These are phyloP conservation scores for Caenorhabditis sp. DNA, from an alignment of 2,888 invertebrate genomes.

Conservation along the genomic window DNA sequence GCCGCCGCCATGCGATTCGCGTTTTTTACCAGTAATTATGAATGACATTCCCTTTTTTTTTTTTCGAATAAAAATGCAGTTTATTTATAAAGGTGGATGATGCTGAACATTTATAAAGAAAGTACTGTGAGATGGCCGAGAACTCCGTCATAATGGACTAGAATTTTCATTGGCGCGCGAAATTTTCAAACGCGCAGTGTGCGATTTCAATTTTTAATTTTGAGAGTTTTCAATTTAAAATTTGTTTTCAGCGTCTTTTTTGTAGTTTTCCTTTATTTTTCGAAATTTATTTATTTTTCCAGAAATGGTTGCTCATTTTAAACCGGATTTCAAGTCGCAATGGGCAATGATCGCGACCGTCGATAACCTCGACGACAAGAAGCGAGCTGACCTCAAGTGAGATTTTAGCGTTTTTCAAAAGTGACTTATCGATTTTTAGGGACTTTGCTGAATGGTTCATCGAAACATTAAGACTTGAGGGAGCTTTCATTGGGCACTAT, in stretches of 20 bases:
- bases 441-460: slow-evolving; percentile 63
- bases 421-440: slow-evolving; percentile 21
- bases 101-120: too few species aligned
- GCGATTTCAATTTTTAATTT: background rate
- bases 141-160: background rate
- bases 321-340: slow-evolving; percentile 57
- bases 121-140: slow-evolving; percentile 11
- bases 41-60: slow-evolving; percentile 1
- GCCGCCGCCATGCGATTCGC: slow-evolving; percentile 58
- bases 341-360: slow-evolving; percentile 58
- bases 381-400: slow-evolving; percentile 38
- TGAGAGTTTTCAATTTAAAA: background rate
- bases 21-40: slow-evolving; percentile 61
- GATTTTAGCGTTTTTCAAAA: background rate
- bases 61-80: background rate
- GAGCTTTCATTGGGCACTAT: slow-evolving; percentile 51
- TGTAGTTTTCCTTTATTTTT: too few species aligned
- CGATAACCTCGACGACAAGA: slow-evolving; percentile 34
- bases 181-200: background rate
- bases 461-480: slow-evolving; percentile 43
- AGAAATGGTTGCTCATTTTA: slow-evolving; percentile 45
- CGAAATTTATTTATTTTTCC: too few species aligned
- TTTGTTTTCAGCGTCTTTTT: background rate
- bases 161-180: slow-evolving; percentile 4
- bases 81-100: background rate